Percentiles rank a stretch among this genome's conserved stretches.
Evolutionary conservation across 2,113 vertebrate genomes (phyloP).

Genomic region (Onychostruthus taczanowskii): DNA sequence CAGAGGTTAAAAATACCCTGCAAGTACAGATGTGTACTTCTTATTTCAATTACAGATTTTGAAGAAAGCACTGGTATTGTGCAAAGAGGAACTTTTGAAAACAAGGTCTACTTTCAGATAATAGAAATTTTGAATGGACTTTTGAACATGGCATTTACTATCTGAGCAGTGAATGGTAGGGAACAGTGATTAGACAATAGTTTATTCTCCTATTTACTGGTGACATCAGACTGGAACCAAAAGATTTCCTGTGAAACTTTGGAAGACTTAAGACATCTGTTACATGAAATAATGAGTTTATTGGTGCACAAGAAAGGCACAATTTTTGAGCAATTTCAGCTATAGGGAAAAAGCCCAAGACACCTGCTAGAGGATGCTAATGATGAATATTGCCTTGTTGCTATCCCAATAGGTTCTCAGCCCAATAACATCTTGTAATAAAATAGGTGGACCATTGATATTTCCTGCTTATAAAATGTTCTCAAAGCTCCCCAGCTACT

Average conservation of each 20-base stretch:
- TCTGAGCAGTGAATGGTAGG: background rate
- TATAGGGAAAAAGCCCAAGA: background rate
- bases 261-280: background rate
- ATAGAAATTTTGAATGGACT: constrained; percentile 7
- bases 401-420: background rate
- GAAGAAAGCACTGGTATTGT: background rate
- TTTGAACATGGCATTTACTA: background rate
- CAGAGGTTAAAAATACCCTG: background rate
- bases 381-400: background rate
- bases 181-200: background rate
- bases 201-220: background rate
- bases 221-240: background rate
- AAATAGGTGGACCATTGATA: background rate
- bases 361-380: background rate
- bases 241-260: background rate
- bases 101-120: background rate
- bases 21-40: constrained; percentile 28
- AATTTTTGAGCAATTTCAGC: background rate
- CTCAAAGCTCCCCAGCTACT: background rate
- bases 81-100: background rate
- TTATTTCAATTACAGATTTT: constrained; percentile 55
- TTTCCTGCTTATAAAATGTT: background rate
- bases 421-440: background rate
- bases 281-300: background rate
- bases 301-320: background rate